Conservation (phyloP, 1,140 invertebrate species). For the Drosophila navojoa region DNA sequence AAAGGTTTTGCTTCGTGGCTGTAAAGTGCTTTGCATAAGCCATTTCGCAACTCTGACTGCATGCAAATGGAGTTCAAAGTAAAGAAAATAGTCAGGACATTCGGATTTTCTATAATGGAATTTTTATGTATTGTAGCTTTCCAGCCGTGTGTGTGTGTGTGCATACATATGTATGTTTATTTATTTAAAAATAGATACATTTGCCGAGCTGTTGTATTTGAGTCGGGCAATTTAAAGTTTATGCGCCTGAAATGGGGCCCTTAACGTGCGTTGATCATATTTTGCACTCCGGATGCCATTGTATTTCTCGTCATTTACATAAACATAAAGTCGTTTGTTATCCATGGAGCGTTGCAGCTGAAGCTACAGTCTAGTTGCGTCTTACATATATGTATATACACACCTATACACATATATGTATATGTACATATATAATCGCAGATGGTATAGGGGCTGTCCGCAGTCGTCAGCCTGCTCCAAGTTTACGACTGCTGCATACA, state of each 20-base stretch:
- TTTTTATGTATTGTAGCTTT: slow-evolving; percentile 72
- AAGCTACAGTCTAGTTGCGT: slow-evolving; percentile 5
- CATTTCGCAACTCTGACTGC: neutral
- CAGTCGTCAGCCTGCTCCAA: slow-evolving; percentile 27
- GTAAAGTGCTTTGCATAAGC: neutral
- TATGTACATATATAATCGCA: neutral
- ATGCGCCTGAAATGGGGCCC: slow-evolving; percentile 44
- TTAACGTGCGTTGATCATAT: slow-evolving; percentile 63
- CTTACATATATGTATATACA: neutral
- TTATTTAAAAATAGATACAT: neutral
- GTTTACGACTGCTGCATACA: slow-evolving; percentile 65
- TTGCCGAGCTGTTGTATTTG: slow-evolving; percentile 21
- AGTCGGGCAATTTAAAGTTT: slow-evolving; percentile 60
- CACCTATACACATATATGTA: neutral
- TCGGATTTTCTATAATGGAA: slow-evolving; percentile 63
- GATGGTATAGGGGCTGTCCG: neutral
- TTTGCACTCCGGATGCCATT: slow-evolving; percentile 72
- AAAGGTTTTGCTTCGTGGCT: no score
- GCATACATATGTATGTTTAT: neutral
- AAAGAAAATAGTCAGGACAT: slow-evolving; percentile 6
- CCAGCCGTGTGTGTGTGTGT: slow-evolving; percentile 32
- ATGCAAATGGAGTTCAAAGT: neutral
- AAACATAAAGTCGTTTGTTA: slow-evolving; percentile 75
- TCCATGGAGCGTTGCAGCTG: slow-evolving; percentile 45
- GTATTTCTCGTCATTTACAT: slow-evolving; percentile 64